Conservation (phyloP, 2,113 vertebrate genomes). For the Phainopepla nitens region DNA sequence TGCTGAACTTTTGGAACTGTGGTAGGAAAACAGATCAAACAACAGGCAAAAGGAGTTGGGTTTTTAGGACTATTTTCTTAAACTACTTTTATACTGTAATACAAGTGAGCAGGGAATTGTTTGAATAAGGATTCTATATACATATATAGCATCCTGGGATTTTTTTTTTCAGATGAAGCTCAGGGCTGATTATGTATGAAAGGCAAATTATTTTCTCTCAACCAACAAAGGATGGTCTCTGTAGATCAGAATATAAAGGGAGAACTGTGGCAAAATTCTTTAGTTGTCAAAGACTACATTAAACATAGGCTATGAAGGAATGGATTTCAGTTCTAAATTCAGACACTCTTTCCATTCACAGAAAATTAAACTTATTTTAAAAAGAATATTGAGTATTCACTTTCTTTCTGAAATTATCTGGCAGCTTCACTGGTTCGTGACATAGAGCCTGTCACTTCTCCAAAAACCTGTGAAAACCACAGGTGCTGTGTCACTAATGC, state of each 20-base stretch:
- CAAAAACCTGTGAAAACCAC: background rate
- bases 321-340: constrained; percentile 56
- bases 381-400: background rate
- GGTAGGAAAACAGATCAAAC: constrained; percentile 2
- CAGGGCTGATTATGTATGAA: constrained; percentile 25
- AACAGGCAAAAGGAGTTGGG: background rate
- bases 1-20: background rate
- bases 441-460: background rate
- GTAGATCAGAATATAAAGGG: background rate
- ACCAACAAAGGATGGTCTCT: constrained; percentile 9
- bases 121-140: background rate
- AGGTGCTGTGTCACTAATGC: background rate
- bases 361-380: constrained; percentile 49
- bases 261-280: constrained; percentile 12
- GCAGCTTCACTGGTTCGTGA: constrained; percentile 4
- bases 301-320: constrained; percentile 18
- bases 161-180: constrained; percentile 1
- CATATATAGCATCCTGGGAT: background rate
- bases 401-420: constrained; percentile 23
- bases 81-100: background rate
- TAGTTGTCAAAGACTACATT: constrained; percentile 12
- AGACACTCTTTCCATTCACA: constrained; percentile 41
- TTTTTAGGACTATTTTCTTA: background rate
- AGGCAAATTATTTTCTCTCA: constrained; percentile 55
- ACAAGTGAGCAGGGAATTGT: background rate